Evolutionary conservation across 2,113 vertebrate genomes (phyloP), one percentile per base, ranked within the genome.

Genomic region (Ancistrus triradiatus): DNA sequence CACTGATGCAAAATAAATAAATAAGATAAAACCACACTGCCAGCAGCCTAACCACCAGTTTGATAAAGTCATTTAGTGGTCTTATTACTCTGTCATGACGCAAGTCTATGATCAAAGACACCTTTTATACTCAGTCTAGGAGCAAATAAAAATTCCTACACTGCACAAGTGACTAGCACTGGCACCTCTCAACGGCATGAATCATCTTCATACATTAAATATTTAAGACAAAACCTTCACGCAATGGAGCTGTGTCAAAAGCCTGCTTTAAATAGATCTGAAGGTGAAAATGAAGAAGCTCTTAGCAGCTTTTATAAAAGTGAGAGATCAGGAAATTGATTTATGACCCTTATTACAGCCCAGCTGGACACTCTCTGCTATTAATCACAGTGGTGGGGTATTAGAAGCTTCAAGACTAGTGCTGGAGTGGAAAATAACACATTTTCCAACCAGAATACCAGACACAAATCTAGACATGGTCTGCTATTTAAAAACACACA

Each of bases 311-410:
- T 17, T 15, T 15, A 14, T 18, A n/a, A 25, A 13, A 46, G n/a
- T 5, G 55, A 49, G 15, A 58, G 63, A 57, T 66, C 63, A 49
- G 31, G 31, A 47, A 58, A 10, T 18, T 66, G 63, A 66, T 66
- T 66, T 58, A 66, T 49, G 17, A 56, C 22, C n/a, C 22, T 56
- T 47, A 49, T 66, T 66, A 49, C 31, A 58, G 53, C 7, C 31
- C 11, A 40, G 52, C 44, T 15, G 63, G 53, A 49, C 55, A 28
- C 35, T 25, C n/a, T 9, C 55, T 42, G 55, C 55, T 10, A 42
- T 57, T 37, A 58, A 57, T 49, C 53, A 38, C 13, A 21, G 18
- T 37, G 51, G 56, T 56, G 40, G 53, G 17, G 9, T 49, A 47
- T 28, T 17, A 49, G 53, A 15, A 28, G 53, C 28, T 33, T 49